Conservation (phyloP, 23 tunicate species). For the Diplosoma virens region DNA sequence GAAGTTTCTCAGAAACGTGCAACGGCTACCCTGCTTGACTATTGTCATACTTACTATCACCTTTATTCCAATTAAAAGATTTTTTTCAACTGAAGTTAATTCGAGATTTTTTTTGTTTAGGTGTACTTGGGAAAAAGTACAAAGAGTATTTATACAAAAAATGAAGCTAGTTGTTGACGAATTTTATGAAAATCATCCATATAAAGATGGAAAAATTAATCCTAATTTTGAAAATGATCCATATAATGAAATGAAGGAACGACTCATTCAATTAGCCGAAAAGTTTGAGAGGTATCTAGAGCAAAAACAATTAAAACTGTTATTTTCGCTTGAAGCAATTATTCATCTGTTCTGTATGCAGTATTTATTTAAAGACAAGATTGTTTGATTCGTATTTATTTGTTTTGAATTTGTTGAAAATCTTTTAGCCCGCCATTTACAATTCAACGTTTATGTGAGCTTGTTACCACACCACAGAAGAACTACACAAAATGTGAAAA, state of each 20-base stretch:
- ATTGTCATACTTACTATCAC: too few species aligned
- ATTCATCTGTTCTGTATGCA: too few species aligned
- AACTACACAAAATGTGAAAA: constrained; percentile 89
- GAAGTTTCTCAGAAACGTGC: too few species aligned
- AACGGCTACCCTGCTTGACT: too few species aligned
- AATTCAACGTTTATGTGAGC: constrained; percentile 88
- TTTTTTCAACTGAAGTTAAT: too few species aligned
- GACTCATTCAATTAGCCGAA: constrained; percentile 40
- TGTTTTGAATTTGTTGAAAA: too few species aligned
- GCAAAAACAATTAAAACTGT: background rate
- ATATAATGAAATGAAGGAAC: constrained; percentile 78
- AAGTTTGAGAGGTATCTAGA: constrained; percentile 77
- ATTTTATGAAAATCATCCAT: constrained; percentile 49
- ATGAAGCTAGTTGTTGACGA: constrained; percentile 58
- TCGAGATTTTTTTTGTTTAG: constrained; percentile 28
- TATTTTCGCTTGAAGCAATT: background rate
- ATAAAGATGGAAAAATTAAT: constrained; percentile 62
- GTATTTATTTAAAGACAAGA: too few species aligned
- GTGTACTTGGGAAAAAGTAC: constrained; percentile 64
- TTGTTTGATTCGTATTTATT: background rate
- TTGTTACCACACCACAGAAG: constrained; percentile 62
- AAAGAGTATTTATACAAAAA: constrained; percentile 55
- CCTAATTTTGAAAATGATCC: constrained; percentile 65
- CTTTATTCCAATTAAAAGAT: too few species aligned
- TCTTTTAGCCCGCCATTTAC: constrained; percentile 87